Base-by-base conservation (phyloP, 2,888 invertebrate species). In the Hermaeophaga mercurialis region DNA sequence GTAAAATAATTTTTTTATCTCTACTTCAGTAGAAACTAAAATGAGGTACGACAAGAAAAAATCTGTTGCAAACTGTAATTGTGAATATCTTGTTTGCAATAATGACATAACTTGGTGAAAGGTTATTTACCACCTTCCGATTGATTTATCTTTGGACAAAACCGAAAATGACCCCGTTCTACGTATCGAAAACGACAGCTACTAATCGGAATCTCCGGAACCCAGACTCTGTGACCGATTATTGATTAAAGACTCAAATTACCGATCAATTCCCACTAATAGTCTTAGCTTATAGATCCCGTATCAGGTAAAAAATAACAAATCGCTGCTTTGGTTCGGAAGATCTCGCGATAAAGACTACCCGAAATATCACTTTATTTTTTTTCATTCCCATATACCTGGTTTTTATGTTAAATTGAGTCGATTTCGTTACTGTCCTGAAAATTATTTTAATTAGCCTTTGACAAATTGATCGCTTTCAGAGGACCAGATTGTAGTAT, bases 191-290 rank as follows among this genome's bases (percentile, higher is more conserved):
- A 58, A 41, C 61, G 52, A 43, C 49, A 43, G 49, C 58, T 58
- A 61, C 56, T 54, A 54, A 58, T 48, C 50, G 54, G 60, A 47
- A 55, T 60, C 52, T 46, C 52, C 45, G 43, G 56, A 53, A 59
- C 43, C 56, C 54, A 57, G 56, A 54, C 56, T 46, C 47, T 54
- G 53, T 49, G 58, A 56, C 58, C 58, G 54, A 62, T 59, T 58
- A 67, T 67, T 69, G 69, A 70, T 70, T 68, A 69, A 70, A 68
- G 68, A 69, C 70, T 73, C 73, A 71, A 73, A 73, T 75, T 75
- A 75, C 73, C 72, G 68, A 73, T 74, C 74, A 73, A 74, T 75
- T 73, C 73, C 70, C 69, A 71, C 75, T 75, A 76, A 76, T 75
- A 76, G 75, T 69, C 69, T 70, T 67, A 70, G 70, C 73, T 73